Evolutionary conservation across 2,113 vertebrate genomes (phyloP).

Genomic region (Microcebus jonahi): DNA sequence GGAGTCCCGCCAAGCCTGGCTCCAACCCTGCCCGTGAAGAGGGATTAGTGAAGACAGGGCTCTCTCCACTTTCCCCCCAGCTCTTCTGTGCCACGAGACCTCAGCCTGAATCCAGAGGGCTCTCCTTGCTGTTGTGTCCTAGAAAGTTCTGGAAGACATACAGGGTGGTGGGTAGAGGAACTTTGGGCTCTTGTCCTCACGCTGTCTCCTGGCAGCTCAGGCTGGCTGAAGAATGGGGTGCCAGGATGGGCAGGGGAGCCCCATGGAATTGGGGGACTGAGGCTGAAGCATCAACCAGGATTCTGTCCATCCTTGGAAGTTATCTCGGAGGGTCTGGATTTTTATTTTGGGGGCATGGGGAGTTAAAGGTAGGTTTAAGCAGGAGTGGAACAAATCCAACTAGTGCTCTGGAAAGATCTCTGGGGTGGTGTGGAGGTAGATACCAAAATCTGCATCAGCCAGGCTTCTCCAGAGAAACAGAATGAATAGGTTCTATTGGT

Average conservation of each 20-base stretch:
- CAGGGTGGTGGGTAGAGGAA: neutral
- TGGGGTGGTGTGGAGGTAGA: neutral
- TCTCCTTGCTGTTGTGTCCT: neutral
- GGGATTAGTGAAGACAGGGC: neutral
- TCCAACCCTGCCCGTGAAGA: neutral
- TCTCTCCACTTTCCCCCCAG: neutral
- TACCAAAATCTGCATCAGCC: neutral
- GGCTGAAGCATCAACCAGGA: too few species aligned
- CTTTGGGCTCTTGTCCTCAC: neutral
- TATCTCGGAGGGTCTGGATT: neutral
- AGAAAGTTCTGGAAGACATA: constrained; percentile 12
- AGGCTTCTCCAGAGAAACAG: neutral
- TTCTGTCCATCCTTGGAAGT: neutral
- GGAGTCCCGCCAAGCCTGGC: constrained; percentile 22
- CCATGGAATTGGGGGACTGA: neutral
- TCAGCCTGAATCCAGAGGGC: neutral
- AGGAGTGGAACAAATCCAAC: neutral
- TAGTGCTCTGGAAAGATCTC: constrained; percentile 4
- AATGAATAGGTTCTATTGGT: neutral
- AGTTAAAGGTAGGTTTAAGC: neutral
- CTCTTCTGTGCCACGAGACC: neutral
- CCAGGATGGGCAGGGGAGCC: rapidly evolving
- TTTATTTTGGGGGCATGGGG: neutral
- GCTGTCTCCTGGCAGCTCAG: neutral
- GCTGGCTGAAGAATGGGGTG: neutral